These are phyloP conservation scores for Drosophila varians DNA, from an alignment of 1,140 invertebrate genomes.

Conservation along the genomic window DNA sequence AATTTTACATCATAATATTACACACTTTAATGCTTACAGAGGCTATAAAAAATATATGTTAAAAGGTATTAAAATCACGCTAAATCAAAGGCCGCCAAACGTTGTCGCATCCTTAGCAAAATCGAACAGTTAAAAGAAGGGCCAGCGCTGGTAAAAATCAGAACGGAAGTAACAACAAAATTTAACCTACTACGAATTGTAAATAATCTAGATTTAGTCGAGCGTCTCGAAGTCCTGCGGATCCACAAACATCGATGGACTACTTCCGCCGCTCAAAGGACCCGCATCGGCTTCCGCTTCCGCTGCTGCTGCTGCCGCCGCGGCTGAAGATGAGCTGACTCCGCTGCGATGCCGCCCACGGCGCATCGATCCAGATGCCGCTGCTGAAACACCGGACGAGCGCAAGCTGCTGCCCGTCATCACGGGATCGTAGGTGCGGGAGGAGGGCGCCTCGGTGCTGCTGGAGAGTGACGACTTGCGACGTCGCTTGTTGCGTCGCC, in stretches of 20 bases:
- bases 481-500: constrained; percentile 62
- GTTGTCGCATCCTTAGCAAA: constrained; percentile 26
- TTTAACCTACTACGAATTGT: constrained; percentile 66
- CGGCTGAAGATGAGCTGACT: constrained; percentile 36
- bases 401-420: constrained; percentile 62
- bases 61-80: constrained; percentile 59
- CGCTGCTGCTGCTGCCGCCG: constrained; percentile 17
- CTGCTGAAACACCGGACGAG: constrained; percentile 10
- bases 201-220: constrained; percentile 67
- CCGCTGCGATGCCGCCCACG: constrained; percentile 49
- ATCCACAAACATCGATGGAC: constrained; percentile 60
- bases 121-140: constrained; percentile 55
- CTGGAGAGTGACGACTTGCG: constrained; percentile 65
- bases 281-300: constrained; percentile 36
- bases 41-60: constrained; percentile 59
- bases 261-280: constrained; percentile 45
- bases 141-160: constrained; percentile 38
- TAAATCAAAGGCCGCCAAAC: constrained; percentile 38
- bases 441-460: constrained; percentile 51
- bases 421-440: constrained; percentile 67
- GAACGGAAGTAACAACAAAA: constrained; percentile 74
- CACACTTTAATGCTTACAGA: constrained; percentile 57
- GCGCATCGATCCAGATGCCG: constrained; percentile 46
- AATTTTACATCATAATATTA: constrained; percentile 64
- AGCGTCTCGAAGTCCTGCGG: constrained; percentile 72